These are phyloP conservation scores for Podargus strigoides DNA, from an alignment of 2,797 vertebrate genomes.

Conservation along the genomic window DNA sequence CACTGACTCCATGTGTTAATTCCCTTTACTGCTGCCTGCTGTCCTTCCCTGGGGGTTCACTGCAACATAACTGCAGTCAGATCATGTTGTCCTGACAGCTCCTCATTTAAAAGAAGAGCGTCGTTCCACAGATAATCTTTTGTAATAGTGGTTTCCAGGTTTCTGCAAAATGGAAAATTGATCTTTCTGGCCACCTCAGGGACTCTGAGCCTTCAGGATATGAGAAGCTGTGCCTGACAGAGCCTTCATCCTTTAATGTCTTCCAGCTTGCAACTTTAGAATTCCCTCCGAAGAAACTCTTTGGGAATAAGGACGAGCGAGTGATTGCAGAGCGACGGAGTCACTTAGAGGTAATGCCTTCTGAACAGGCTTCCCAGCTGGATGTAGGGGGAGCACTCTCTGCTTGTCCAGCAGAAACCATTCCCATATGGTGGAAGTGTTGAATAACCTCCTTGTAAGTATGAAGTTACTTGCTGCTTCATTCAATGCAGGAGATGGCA, in stretches of 20 bases:
- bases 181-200: neutral
- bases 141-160: neutral
- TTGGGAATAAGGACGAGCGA: conserved; percentile 93
- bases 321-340: conserved; percentile 87
- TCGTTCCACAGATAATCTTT: neutral
- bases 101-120: neutral
- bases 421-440: neutral
- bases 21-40: neutral
- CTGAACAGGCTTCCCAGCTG: neutral
- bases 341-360: conserved; percentile 85
- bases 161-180: conserved; percentile 25
- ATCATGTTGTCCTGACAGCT: neutral
- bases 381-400: neutral
- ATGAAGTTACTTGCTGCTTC: conserved; percentile 34
- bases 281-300: conserved; percentile 95
- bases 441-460: neutral
- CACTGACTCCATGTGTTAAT: neutral
- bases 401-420: conserved; percentile 32
- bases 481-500: conserved; percentile 79
- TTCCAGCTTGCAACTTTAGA: conserved; percentile 86
- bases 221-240: neutral
- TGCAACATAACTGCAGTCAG: neutral
- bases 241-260: conserved; percentile 27
- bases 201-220: neutral
- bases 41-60: neutral